phyloP scores from a whole-genome alignment of 2,797 vertebrate genomes.

The Thripadectes ignobilis region DNA sequence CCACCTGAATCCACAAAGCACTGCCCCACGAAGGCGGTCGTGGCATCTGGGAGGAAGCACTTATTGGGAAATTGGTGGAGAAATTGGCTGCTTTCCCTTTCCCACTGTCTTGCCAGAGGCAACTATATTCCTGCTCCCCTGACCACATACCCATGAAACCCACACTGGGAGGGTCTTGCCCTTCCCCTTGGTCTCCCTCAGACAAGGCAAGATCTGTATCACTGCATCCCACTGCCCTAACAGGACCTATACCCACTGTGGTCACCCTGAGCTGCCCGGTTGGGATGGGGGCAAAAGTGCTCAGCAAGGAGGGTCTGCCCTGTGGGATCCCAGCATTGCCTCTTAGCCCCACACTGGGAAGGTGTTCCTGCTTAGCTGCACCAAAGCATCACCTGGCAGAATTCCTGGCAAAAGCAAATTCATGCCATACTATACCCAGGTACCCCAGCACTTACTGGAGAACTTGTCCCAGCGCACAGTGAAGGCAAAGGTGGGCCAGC shows the following conservation, averaged over 20 bases:
- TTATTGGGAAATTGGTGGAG: accelerated
- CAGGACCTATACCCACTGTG: accelerated
- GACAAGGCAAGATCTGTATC: background rate
- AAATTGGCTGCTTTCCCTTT: background rate
- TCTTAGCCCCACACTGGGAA: accelerated
- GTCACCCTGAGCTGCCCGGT: accelerated
- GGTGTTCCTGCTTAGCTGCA: background rate
- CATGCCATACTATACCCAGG: accelerated
- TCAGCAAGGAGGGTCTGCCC: background rate
- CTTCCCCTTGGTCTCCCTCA: background rate
- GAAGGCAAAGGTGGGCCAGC: constrained; percentile 27
- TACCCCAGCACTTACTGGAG: constrained; percentile 36
- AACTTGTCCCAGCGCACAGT: constrained; percentile 27
- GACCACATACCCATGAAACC: background rate
- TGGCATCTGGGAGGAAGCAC: background rate
- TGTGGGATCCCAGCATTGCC: accelerated
- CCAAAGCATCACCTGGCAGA: background rate
- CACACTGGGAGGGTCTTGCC: accelerated
- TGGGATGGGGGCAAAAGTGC: no score
- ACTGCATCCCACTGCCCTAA: accelerated
- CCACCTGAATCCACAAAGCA: constrained; percentile 23
- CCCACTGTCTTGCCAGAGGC: accelerated
- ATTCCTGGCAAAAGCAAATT: background rate
- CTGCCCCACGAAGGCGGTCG: background rate
- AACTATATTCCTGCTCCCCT: accelerated